Percentiles rank a stretch among this genome's conserved stretches.
Conservation (phyloP, 2,888 invertebrate genomes). For the Lithophane semibrunnea region DNA sequence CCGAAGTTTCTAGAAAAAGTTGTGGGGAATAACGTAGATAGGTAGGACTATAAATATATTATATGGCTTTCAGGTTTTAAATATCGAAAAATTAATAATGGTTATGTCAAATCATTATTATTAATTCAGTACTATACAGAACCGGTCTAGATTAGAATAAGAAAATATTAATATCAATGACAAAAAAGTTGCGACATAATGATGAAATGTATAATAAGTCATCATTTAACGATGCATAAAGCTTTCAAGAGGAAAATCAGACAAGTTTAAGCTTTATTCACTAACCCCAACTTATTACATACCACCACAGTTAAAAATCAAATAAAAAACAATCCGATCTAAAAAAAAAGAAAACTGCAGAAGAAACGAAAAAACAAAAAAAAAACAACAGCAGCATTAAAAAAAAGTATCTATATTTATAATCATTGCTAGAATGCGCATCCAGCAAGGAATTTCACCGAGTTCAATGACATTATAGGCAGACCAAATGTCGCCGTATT, state of each 20-base stretch:
- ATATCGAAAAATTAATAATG: not conserved
- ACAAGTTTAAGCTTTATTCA: not conserved
- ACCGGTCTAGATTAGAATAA: not conserved
- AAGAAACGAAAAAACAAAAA: not conserved
- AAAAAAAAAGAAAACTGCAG: not conserved
- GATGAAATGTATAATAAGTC: too few species aligned
- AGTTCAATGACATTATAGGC: slow-evolving; percentile 81
- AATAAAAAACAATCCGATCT: not conserved
- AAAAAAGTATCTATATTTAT: not conserved
- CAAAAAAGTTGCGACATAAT: not conserved
- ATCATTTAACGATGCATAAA: not conserved
- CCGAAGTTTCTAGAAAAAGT: slow-evolving; percentile 30
- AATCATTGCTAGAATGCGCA: slow-evolving; percentile 38
- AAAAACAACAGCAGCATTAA: not conserved
- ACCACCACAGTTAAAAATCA: too few species aligned
- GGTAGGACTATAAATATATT: not conserved
- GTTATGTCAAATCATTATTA: not conserved
- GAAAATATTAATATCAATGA: not conserved
- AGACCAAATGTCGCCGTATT: slow-evolving; percentile 86
- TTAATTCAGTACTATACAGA: not conserved
- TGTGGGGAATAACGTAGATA: slow-evolving; percentile 4
- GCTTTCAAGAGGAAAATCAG: not conserved
- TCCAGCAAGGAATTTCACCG: slow-evolving; percentile 52
- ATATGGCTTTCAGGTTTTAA: not conserved
- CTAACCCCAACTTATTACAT: too few species aligned